Conservation (phyloP, 2,888 invertebrate genomes). For the Ormyrus rosae region DNA sequence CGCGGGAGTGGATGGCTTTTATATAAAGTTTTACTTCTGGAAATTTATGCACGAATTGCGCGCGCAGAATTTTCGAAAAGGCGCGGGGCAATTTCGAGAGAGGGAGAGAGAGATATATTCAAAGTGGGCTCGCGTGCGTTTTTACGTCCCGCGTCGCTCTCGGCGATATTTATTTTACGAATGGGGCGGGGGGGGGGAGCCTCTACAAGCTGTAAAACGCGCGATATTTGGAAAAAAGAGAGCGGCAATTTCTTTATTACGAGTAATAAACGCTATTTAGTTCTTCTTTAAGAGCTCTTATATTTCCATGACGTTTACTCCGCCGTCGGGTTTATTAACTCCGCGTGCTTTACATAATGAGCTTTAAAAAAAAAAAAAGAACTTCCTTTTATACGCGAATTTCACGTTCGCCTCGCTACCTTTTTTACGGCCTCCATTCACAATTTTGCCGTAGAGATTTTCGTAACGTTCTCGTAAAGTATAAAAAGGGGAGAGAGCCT, state of each 20-base stretch:
- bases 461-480: slow-evolving; percentile 45
- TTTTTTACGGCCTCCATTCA: slow-evolving; percentile 41
- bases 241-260: slow-evolving; percentile 51
- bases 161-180: slow-evolving; percentile 26
- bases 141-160: background rate
- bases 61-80: too few species aligned
- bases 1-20: too few species aligned
- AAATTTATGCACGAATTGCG: too few species aligned
- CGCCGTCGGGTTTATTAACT: slow-evolving; percentile 39
- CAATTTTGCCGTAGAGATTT: slow-evolving; percentile 44
- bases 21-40: too few species aligned
- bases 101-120: too few species aligned
- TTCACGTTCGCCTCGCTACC: slow-evolving; percentile 25
- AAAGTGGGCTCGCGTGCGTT: too few species aligned
- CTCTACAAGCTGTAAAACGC: slow-evolving; percentile 8
- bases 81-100: too few species aligned
- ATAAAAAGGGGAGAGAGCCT: slow-evolving; percentile 1
- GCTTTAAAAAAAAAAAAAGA: slow-evolving; percentile 40
- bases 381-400: slow-evolving; percentile 38
- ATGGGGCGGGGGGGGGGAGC: background rate
- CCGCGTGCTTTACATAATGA: slow-evolving; percentile 52
- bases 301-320: slow-evolving; percentile 40
- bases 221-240: slow-evolving; percentile 27
- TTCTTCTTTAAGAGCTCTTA: slow-evolving; percentile 36
- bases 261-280: slow-evolving; percentile 46